Evolutionary conservation across 1,140 invertebrate species (phyloP), one percentile per base, ranked within the genome.

Genomic region (Anagrus nilaparvatae): DNA sequence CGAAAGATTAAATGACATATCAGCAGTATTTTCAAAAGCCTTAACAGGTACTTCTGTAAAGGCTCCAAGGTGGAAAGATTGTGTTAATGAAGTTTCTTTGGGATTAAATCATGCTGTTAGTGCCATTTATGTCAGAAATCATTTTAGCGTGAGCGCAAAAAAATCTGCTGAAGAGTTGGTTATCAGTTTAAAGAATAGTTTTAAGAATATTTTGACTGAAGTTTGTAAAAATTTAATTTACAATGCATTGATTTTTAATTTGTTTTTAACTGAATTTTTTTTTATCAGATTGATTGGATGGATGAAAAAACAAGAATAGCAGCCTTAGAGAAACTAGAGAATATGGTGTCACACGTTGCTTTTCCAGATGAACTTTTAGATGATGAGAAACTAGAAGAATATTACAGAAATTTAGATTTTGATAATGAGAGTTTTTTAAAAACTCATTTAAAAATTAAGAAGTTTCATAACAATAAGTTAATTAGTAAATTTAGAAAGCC

Each of bases 121-220:
- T 29, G 65, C 75, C 18, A 51, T 79, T 6, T 75, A 77, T 61
- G 67, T 76, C 2, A 53, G 70, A 5, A 70, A 71, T 48, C 73
- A 76, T 46, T 75, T 75, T 54, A 57, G 73, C 40, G 68, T 71
- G 47, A 64, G 64, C 16, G 65, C 71, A 2, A 67, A 70, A 46
- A 61, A 63, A 28, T 69, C 63, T 38, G 79, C 79, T 3, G 55
- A 76, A 35, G 72, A 76, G 43, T 82, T 84, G 78, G 79, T 84
- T 3, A 49, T 73, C 14, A 78, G 85, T 46, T 88, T 94, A 35
- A 73, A 79, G 54, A 65, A 71, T 28, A 74, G 78, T 31, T 69
- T 69, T 52, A 61, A 54, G 7, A 63, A 67, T 38, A 69, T 69
- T 23, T 23, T 49, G 5, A 25, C 55, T 13, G 51, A 41, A 44